Percentiles rank a stretch among this genome's conserved stretches.
These are phyloP conservation scores for Serranochromis macrocephalus DNA, from an alignment of 2,113 vertebrate genomes.

Conservation along the genomic window DNA sequence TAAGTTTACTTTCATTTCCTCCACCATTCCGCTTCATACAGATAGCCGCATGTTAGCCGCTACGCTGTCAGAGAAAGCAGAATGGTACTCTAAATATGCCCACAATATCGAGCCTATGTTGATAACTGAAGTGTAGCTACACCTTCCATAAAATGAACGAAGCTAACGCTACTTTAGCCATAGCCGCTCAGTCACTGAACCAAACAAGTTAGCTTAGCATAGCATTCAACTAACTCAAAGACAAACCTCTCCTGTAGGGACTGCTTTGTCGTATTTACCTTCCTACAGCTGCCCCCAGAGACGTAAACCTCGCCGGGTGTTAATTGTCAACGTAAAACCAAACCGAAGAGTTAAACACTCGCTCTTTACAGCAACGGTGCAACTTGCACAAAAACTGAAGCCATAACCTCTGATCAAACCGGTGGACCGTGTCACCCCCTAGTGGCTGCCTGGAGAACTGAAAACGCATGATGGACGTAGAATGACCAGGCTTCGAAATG, in stretches of 20 bases:
- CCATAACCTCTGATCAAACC: not conserved
- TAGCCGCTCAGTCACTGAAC: not conserved
- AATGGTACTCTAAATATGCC: not conserved
- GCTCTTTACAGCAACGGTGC: not conserved
- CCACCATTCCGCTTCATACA: not conserved
- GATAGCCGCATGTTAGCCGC: rapidly evolving
- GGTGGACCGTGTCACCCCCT: not conserved
- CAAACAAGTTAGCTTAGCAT: slow-evolving; percentile 35
- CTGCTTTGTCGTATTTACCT: not conserved
- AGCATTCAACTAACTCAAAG: not conserved
- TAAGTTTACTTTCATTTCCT: not conserved
- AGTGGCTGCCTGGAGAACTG: not conserved
- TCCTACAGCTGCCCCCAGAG: not conserved
- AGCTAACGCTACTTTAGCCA: slow-evolving; percentile 22
- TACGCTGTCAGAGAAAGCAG: rapidly evolving
- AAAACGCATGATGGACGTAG: not conserved
- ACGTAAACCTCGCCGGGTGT: not conserved
- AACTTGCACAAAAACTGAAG: not conserved
- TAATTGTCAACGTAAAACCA: not conserved
- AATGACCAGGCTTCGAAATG: not conserved
- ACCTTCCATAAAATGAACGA: slow-evolving; percentile 14
- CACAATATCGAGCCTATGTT: not conserved
- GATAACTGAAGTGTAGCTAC: not conserved
- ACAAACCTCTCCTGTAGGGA: not conserved
- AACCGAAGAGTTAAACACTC: not conserved